Conservation (phyloP, 2,888 invertebrate genomes). For the Dioctria rufipes region DNA sequence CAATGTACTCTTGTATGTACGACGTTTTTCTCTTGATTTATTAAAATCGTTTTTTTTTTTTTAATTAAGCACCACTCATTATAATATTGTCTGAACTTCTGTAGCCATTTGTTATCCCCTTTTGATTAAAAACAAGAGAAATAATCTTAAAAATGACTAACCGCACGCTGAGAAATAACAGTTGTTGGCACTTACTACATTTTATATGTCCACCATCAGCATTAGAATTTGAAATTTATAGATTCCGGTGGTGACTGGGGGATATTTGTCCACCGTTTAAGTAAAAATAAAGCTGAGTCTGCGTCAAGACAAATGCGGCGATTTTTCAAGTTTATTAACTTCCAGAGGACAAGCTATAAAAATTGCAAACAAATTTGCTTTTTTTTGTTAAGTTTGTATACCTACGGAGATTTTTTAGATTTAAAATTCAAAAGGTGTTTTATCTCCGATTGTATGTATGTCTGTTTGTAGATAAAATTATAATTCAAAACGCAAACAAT, state of each 20-base stretch:
- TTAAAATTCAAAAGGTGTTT: slow-evolving; percentile 20
- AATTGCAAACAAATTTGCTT: too few species aligned
- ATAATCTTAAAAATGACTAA: too few species aligned
- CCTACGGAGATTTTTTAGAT: neutral
- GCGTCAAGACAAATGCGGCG: neutral
- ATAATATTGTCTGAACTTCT: slow-evolving; percentile 14
- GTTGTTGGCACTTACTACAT: too few species aligned
- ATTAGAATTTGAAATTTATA: too few species aligned
- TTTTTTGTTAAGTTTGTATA: neutral
- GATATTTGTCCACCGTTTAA: too few species aligned
- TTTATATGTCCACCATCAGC: too few species aligned
- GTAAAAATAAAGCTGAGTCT: too few species aligned
- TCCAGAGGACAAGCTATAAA: neutral
- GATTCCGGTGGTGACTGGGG: too few species aligned
- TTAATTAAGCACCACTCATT: slow-evolving; percentile 20
- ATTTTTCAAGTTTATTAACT: slow-evolving; percentile 27
- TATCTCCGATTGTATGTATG: neutral
- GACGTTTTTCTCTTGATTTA: slow-evolving; percentile 21
- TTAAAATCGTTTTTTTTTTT: neutral
- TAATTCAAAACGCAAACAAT: slow-evolving; percentile 36
- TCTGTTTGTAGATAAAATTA: neutral
- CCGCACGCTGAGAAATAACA: too few species aligned
- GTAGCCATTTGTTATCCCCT: neutral
- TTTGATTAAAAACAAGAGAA: neutral
- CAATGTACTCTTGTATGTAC: neutral